Conservation (phyloP, 2,888 invertebrate species). For the Pristionchus exspectatus region DNA sequence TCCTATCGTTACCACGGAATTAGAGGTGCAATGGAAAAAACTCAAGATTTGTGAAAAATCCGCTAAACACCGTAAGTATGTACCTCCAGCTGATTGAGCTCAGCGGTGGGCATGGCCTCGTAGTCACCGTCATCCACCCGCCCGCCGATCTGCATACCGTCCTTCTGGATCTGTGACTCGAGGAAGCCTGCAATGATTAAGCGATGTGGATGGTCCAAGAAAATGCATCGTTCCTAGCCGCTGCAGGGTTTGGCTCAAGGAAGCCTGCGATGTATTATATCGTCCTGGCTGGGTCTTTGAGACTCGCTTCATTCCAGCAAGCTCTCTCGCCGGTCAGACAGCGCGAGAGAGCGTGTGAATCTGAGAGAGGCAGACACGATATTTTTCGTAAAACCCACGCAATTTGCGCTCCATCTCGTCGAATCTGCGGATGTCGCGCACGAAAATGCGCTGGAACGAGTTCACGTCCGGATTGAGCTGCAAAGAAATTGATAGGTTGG, state of each 20-base stretch:
- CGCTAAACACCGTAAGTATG: background rate
- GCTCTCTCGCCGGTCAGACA: background rate
- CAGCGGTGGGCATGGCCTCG: conserved; percentile 97
- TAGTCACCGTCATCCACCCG: conserved; percentile 80
- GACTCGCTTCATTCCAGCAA: background rate
- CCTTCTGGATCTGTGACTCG: conserved; percentile 96
- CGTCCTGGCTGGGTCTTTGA: too few relatives aligned
- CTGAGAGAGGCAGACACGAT: background rate
- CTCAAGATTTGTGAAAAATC: too few relatives aligned
- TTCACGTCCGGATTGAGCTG: conserved; percentile 97
- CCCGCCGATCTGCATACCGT: conserved; percentile 95
- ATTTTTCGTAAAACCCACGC: conserved; percentile 69
- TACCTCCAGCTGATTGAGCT: conserved; percentile 98
- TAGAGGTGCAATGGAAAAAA: too few relatives aligned
- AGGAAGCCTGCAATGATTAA: conserved; percentile 84
- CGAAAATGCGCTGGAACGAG: conserved; percentile 98
- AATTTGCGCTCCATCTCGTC: conserved; percentile 89
- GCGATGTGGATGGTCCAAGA: background rate
- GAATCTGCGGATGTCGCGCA: conserved; percentile 96
- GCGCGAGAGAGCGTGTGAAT: background rate
- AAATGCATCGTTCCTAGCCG: background rate
- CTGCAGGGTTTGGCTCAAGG: background rate
- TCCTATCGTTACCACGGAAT: too few relatives aligned
- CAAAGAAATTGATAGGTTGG: conserved; percentile 66
- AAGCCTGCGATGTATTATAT: too few relatives aligned